Evolutionary conservation across 2,888 invertebrate species (phyloP), one percentile per base, ranked within the genome.

Genomic region (Eulithis testata): DNA sequence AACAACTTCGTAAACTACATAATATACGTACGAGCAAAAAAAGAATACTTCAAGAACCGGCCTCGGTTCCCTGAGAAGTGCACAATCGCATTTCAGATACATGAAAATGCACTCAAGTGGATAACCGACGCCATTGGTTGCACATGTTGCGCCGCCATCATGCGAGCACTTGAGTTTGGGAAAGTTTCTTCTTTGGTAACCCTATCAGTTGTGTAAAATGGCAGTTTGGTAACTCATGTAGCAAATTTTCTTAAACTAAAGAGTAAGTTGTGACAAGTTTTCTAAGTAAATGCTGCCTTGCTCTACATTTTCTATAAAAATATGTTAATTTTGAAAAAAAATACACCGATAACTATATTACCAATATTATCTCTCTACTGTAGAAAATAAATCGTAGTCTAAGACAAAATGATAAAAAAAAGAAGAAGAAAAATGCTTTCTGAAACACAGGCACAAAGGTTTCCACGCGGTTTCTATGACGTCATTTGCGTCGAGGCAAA

Each of bases 91-190:
- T 64, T 12, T 59, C 51, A 9, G 12, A 58, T 63, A 64, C 64
- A 67, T 51, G 64, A n/a, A 43, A 68, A 60, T 11, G 58, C 64
- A 68, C 58, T 64, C 54, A 51, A 61, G 51, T 57, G 49, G 21
- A 36, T 47, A 59, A 37, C 52, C 37, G 55, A 45, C 9, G 47
- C 49, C 61, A 55, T 55, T 66, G 52, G 63, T 54, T 59, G 51
- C 60, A 59, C 61, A 66, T 61, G 58, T 61, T 45, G 36, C 49
- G 11, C 21, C 49, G 47, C 9, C 61, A 47, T 12, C 37, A 11
- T 43, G n/a, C 11, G 12, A 40, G 27, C 45, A 58, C 53, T 63
- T 47, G 49, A 31, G 31, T 27, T 53, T 36, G 21, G 51, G 21
- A 59, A 36, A 52, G 21, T 59, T 40, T 59, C 43, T n/a, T 14